These are phyloP conservation scores for Cassiopea andromeda DNA, from an alignment of 30 jellyfish, hydroid and myxozoan species.

Conservation along the genomic window DNA sequence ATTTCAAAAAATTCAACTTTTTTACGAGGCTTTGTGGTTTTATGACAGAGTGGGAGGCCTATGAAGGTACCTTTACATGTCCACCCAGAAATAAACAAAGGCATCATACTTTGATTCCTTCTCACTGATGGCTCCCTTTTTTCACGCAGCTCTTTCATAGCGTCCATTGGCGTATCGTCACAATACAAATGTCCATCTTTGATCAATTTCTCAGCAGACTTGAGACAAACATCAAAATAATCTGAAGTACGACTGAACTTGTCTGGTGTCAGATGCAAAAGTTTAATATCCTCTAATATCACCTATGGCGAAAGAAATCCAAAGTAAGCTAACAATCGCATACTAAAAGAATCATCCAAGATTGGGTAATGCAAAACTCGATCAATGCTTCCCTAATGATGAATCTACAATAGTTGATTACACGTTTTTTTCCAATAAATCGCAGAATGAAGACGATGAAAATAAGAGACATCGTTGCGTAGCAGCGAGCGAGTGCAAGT, in stretches of 20 bases:
- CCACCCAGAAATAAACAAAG: too few species aligned
- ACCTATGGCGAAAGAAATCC: constrained; percentile 53
- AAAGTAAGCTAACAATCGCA: not conserved
- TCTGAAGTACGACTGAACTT: constrained; percentile 90
- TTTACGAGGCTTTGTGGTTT: too few species aligned
- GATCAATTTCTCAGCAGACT: constrained; percentile 88
- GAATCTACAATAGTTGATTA: too few species aligned
- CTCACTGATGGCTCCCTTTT: constrained; percentile 81
- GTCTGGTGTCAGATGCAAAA: constrained; percentile 96
- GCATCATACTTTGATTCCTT: constrained; percentile 78
- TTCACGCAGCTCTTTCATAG: constrained; percentile 81
- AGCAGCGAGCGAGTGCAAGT: too few species aligned
- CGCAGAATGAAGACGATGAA: not conserved
- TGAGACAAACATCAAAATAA: constrained; percentile 77
- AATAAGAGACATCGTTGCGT: not conserved
- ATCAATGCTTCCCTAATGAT: too few species aligned
- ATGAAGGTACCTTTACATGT: too few species aligned
- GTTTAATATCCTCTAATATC: constrained; percentile 89
- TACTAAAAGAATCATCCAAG: not conserved
- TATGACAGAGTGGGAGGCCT: too few species aligned
- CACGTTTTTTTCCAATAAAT: too few species aligned
- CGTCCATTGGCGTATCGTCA: constrained; percentile 97
- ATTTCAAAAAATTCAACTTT: too few species aligned
- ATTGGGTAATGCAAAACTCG: too few species aligned
- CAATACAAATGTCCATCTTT: constrained; percentile 89